Percentiles rank a stretch among this genome's conserved stretches.
These are phyloP conservation scores for Pseudolaguvia tuberculata DNA, from an alignment of 2,113 vertebrate genomes.

Conservation along the genomic window DNA sequence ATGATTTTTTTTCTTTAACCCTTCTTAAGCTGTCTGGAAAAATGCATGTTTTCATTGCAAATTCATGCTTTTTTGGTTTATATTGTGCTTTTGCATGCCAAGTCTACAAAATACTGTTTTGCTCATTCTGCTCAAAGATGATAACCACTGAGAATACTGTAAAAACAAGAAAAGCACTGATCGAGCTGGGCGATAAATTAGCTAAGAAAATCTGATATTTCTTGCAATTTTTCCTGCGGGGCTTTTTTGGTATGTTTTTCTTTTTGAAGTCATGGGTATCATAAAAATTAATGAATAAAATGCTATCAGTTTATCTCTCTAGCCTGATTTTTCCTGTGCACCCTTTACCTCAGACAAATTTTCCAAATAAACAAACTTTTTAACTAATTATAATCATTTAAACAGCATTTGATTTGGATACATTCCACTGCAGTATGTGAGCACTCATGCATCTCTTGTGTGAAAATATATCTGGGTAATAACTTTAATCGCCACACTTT, in stretches of 20 bases:
- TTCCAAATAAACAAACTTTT: too few species aligned
- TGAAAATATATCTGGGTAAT: neutral
- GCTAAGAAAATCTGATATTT: too few species aligned
- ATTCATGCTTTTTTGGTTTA: slow-evolving; percentile 55
- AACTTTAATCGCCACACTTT: neutral
- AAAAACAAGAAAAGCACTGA: neutral
- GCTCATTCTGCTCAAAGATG: slow-evolving; percentile 28
- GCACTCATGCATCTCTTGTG: neutral
- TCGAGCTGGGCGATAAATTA: neutral
- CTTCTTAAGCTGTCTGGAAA: slow-evolving; percentile 48
- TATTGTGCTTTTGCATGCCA: slow-evolving; percentile 55
- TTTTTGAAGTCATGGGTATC: neutral
- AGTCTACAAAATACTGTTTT: slow-evolving; percentile 47
- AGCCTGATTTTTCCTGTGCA: too few species aligned
- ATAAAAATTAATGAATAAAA: neutral
- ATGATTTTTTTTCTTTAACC: slow-evolving; percentile 95
- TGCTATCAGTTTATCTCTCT: too few species aligned
- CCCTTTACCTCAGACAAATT: too few species aligned
- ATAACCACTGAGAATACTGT: slow-evolving; percentile 36
- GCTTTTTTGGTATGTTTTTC: too few species aligned
- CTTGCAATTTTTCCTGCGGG: too few species aligned
- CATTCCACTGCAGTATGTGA: neutral
- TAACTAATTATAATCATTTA: too few species aligned
- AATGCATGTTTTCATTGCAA: slow-evolving; percentile 44
- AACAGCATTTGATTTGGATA: too few species aligned